These are phyloP conservation scores for Heliothis peltigera DNA, from an alignment of 2,888 invertebrate species.

Conservation along the genomic window DNA sequence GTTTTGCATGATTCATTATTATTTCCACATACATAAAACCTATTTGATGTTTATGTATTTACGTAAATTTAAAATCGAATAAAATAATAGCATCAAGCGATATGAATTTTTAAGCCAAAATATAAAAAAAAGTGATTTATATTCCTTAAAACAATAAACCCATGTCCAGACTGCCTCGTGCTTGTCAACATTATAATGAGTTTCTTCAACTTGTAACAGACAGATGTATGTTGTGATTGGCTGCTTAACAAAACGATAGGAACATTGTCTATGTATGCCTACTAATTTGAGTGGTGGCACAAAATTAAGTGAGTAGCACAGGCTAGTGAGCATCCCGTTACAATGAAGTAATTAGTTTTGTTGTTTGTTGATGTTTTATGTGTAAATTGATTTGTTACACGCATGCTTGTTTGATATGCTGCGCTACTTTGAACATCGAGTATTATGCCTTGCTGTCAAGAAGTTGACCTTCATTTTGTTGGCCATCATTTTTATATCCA, in stretches of 20 bases:
- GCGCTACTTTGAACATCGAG: slow-evolving; percentile 86
- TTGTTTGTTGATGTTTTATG: slow-evolving; percentile 65
- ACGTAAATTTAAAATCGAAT: background rate
- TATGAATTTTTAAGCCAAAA: background rate
- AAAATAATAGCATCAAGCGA: slow-evolving; percentile 4
- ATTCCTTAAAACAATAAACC: slow-evolving; percentile 19
- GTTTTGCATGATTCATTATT: slow-evolving; percentile 61
- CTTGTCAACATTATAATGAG: slow-evolving; percentile 16
- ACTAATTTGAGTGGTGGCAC: slow-evolving; percentile 47
- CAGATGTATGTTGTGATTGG: slow-evolving; percentile 24
- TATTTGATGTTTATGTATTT: slow-evolving; percentile 16
- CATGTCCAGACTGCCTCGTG: slow-evolving; percentile 17
- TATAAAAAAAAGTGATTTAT: background rate
- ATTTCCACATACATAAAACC: slow-evolving; percentile 55
- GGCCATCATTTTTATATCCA: slow-evolving; percentile 94
- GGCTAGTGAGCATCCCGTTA: slow-evolving; percentile 22
- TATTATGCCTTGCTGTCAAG: slow-evolving; percentile 94
- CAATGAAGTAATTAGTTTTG: slow-evolving; percentile 43
- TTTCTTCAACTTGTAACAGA: slow-evolving; percentile 12
- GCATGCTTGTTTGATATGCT: slow-evolving; percentile 89
- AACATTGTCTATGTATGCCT: slow-evolving; percentile 19
- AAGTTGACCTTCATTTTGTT: slow-evolving; percentile 98
- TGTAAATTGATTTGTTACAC: slow-evolving; percentile 75
- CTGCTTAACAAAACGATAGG: slow-evolving; percentile 16
- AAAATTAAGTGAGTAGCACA: slow-evolving; percentile 44